phyloP scores from a whole-genome alignment of 1,140 invertebrate species.

The Charaxes varanes region DNA sequence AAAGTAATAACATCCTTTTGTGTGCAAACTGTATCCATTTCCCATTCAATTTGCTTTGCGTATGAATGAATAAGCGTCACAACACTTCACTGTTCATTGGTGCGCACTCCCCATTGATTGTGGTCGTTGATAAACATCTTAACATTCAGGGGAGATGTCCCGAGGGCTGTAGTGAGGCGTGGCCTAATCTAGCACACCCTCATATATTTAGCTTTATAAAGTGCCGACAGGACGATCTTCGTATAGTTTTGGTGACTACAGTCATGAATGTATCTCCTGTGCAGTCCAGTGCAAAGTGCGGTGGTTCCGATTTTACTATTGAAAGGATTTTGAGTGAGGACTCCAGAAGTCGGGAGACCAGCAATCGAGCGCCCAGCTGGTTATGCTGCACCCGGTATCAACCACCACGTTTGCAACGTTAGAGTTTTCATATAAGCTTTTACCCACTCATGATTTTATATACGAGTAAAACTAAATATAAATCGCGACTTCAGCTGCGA shows the following conservation, averaged over 20 bases:
- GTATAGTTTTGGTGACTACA: slow-evolving; percentile 7
- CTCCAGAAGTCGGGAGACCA: slow-evolving; percentile 26
- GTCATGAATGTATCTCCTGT: slow-evolving; percentile 46
- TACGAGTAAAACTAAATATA: no score
- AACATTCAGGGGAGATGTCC: slow-evolving; percentile 20
- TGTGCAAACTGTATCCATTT: slow-evolving; percentile 62
- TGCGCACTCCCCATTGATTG: slow-evolving; percentile 45
- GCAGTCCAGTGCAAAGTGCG: slow-evolving; percentile 42
- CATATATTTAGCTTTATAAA: slow-evolving; percentile 28
- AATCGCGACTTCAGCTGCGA: no score
- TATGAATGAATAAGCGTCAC: slow-evolving; percentile 63
- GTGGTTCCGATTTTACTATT: slow-evolving; percentile 71
- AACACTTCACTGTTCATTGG: slow-evolving; percentile 50
- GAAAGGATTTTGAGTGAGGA: slow-evolving; percentile 70
- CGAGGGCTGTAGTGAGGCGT: slow-evolving; percentile 27
- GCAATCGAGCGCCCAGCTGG: slow-evolving; percentile 72
- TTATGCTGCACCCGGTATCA: slow-evolving; percentile 84
- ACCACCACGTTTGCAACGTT: slow-evolving; percentile 82
- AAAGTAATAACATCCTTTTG: slow-evolving; percentile 69
- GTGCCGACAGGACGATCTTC: slow-evolving; percentile 15
- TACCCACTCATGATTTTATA: no score
- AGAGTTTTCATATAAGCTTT: no score
- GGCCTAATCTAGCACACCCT: slow-evolving; percentile 24
- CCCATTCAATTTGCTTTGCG: slow-evolving; percentile 37
- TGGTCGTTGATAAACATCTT: slow-evolving; percentile 46